phyloP scores from a whole-genome alignment of 1,140 invertebrate species.

The Drosophila insularis region DNA sequence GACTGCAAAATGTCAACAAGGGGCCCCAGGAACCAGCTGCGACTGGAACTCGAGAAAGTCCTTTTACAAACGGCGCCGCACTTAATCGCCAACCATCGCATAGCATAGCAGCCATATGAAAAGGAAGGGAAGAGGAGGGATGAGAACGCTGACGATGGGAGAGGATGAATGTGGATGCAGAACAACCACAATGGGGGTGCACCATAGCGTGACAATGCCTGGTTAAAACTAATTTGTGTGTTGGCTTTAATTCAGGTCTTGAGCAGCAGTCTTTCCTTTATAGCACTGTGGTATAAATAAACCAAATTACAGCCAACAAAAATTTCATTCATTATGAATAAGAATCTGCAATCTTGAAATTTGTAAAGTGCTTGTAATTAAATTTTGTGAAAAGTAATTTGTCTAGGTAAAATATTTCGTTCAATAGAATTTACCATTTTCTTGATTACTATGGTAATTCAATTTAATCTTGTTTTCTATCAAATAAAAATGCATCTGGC shows the following conservation, averaged over 20 bases:
- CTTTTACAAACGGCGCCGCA: constrained; percentile 45
- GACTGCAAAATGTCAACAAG: constrained; percentile 43
- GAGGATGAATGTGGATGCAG: constrained; percentile 7
- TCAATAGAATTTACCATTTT: neutral
- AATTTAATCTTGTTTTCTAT: too few species aligned
- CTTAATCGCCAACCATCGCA: constrained; percentile 65
- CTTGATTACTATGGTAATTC: too few species aligned
- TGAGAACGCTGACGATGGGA: neutral
- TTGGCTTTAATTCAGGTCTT: constrained; percentile 31
- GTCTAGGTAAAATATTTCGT: neutral
- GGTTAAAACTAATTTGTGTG: constrained; percentile 79
- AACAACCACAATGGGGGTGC: constrained; percentile 58
- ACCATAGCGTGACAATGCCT: constrained; percentile 73
- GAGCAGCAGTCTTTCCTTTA: constrained; percentile 1
- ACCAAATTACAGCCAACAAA: neutral
- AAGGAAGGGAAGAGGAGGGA: neutral
- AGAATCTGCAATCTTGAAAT: neutral
- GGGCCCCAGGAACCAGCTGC: constrained; percentile 18
- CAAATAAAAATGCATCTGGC: too few species aligned
- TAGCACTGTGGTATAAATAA: constrained; percentile 27
- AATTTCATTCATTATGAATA: neutral
- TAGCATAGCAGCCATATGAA: neutral
- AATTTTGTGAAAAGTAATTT: constrained; percentile 3
- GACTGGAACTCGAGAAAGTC: constrained; percentile 7
- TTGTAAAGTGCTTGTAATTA: neutral